These are phyloP conservation scores for Discoglossus pictus DNA, from an alignment of 2,797 vertebrate species.

Conservation along the genomic window DNA sequence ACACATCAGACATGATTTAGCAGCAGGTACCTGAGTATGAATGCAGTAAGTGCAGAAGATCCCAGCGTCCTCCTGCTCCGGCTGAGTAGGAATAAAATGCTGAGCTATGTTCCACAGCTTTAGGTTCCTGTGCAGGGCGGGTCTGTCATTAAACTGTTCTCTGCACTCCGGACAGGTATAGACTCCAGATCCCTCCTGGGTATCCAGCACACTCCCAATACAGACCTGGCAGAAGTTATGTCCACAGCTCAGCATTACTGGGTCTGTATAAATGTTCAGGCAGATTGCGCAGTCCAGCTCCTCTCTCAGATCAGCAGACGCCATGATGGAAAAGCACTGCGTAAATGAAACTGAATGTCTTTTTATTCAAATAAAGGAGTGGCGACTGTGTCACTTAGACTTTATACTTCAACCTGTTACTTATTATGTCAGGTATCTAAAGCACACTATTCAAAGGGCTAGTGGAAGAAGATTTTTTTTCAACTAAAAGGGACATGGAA, in stretches of 20 bases:
- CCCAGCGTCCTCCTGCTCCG: neutral
- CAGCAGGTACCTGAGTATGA: constrained; percentile 44
- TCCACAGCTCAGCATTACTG: constrained; percentile 69
- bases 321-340: no score
- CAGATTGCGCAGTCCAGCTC: constrained; percentile 75
- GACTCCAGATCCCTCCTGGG: constrained; percentile 37
- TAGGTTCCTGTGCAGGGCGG: constrained; percentile 67
- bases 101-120: constrained; percentile 70
- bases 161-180: constrained; percentile 71
- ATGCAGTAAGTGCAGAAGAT: constrained; percentile 66
- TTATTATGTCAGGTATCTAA: no score
- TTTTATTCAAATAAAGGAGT: no score
- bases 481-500: no score
- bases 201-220: constrained; percentile 57
- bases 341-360: no score
- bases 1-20: constrained; percentile 72
- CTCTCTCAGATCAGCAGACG: constrained; percentile 17
- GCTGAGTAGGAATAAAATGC: constrained; percentile 57
- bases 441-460: no score
- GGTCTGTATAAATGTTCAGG: constrained; percentile 66
- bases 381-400: no score
- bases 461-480: no score
- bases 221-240: constrained; percentile 74
- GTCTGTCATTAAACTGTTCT: constrained; percentile 53
- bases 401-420: no score